phyloP scores from a whole-genome alignment of 1,140 invertebrate genomes.

The Lepidotrigona ventralis region DNA sequence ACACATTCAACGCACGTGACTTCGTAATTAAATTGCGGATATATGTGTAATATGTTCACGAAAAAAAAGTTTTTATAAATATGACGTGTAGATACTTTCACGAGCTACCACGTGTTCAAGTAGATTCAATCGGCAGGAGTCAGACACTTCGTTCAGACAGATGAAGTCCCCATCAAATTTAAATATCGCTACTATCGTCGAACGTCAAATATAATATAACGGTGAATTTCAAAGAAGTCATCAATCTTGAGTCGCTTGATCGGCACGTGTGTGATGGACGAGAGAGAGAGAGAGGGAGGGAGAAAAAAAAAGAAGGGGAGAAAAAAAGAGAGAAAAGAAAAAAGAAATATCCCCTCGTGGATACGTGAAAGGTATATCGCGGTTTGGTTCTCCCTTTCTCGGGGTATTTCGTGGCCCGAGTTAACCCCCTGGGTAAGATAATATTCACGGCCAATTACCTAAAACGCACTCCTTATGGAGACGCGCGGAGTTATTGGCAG shows the following conservation, averaged over 20 bases:
- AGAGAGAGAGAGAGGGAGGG: neutral
- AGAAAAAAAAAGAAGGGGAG: constrained; percentile 3
- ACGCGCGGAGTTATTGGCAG: constrained; percentile 60
- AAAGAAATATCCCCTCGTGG: constrained; percentile 54
- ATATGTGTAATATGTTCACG: neutral
- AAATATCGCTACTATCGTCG: neutral
- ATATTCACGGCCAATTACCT: constrained; percentile 73
- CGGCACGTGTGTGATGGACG: constrained; percentile 48
- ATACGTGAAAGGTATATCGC: constrained; percentile 60
- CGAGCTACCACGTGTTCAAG: neutral
- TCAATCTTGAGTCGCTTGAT: constrained; percentile 36
- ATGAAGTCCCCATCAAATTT: neutral
- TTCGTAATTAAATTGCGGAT: too few relatives aligned
- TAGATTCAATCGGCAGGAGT: neutral
- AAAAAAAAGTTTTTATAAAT: neutral
- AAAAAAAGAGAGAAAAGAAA: constrained; percentile 20
- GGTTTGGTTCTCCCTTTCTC: constrained; percentile 29
- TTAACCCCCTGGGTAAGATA: constrained; percentile 63
- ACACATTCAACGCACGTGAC: too few relatives aligned
- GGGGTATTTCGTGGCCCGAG: constrained; percentile 28
- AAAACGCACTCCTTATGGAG: constrained; percentile 66
- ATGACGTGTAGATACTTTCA: neutral
- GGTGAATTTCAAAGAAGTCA: neutral
- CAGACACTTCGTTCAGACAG: too few relatives aligned
- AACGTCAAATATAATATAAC: neutral